Conservation (phyloP, 2,797 vertebrate species). For the Molossus molossus region DNA sequence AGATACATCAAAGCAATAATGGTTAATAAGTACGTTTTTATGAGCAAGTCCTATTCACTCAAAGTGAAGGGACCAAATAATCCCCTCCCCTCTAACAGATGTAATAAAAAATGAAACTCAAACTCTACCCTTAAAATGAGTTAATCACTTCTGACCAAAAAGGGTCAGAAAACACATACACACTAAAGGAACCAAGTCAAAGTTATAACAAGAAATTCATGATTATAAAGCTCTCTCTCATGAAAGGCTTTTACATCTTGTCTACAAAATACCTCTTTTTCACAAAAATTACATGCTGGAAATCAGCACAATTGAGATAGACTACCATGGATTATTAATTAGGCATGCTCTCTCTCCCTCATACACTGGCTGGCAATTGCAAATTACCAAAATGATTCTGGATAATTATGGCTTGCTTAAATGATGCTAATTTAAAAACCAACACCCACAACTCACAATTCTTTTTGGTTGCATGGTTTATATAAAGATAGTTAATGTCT, state of each 20-base stretch:
- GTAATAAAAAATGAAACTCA: background rate
- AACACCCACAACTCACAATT: background rate
- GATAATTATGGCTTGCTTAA: background rate
- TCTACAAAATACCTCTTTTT: background rate
- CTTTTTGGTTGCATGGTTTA: background rate
- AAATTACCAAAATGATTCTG: background rate
- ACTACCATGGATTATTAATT: background rate
- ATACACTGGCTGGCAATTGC: background rate
- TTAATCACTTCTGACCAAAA: background rate
- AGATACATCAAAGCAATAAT: background rate
- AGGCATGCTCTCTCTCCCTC: background rate
- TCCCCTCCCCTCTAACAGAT: background rate
- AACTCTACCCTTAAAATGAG: background rate
- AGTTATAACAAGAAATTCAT: background rate
- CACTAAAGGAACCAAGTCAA: background rate
- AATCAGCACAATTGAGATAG: background rate
- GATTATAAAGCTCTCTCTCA: constrained; percentile 18
- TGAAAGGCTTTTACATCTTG: background rate
- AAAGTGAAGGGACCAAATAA: background rate
- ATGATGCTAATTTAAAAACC: constrained; percentile 37
- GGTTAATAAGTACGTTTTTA: background rate
- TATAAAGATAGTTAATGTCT: background rate
- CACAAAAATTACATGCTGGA: background rate
- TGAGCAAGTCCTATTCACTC: background rate
- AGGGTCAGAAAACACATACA: background rate